phyloP scores from a whole-genome alignment of 2,797 vertebrate species.

The Morelia viridis region DNA sequence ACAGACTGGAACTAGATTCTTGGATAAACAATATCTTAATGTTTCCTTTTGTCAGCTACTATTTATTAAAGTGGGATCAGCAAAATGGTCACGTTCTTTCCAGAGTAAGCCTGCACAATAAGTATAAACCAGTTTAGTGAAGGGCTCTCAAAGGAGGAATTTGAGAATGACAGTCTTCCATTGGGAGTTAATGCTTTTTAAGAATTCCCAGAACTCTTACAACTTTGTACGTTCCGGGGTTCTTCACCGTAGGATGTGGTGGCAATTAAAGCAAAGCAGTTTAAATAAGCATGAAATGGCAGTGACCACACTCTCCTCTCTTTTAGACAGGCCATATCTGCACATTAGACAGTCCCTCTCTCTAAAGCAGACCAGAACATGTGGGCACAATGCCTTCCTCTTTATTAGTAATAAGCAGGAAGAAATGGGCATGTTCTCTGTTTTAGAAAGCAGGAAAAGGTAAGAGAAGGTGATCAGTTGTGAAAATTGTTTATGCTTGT shows the following conservation, averaged over 20 bases:
- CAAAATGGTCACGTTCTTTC: constrained; percentile 48
- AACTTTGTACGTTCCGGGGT: background rate
- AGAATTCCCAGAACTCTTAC: background rate
- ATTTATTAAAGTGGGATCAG: constrained; percentile 46
- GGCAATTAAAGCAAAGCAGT: background rate
- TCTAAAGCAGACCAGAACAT: background rate
- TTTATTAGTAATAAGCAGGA: background rate
- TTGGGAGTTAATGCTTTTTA: background rate
- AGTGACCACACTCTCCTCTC: background rate
- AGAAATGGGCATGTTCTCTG: background rate
- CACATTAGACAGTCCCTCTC: background rate
- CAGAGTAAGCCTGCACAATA: constrained; percentile 22
- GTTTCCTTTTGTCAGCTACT: constrained; percentile 26
- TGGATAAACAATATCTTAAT: constrained; percentile 51
- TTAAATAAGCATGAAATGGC: background rate
- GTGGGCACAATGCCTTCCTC: background rate
- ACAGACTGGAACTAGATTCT: constrained; percentile 48
- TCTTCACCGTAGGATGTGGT: background rate
- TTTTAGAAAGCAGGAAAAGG: background rate
- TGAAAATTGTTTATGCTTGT: too few species aligned
- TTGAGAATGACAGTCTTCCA: background rate
- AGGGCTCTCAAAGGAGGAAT: background rate
- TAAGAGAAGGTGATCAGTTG: too few species aligned
- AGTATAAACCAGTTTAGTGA: background rate
- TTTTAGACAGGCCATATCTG: background rate